Percentiles rank a stretch among this genome's conserved stretches.
Evolutionary conservation across 2,113 vertebrate species (phyloP).

Genomic region (Aspidoscelis tigris): DNA sequence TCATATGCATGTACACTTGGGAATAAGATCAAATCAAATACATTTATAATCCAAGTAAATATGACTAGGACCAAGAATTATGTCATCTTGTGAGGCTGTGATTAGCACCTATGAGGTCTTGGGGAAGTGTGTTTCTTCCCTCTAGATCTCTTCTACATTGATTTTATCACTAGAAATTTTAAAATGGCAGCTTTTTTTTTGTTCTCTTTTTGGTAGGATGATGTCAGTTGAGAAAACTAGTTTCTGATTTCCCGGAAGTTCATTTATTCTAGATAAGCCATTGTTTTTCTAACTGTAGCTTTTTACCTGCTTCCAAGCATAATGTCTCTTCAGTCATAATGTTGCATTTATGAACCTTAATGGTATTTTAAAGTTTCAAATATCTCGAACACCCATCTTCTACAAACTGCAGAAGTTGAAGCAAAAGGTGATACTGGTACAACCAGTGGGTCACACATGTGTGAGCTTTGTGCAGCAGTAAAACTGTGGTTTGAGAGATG

Average conservation of each 20-base stretch:
- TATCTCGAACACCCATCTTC: not conserved
- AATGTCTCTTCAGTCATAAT: not conserved
- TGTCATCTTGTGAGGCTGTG: not conserved
- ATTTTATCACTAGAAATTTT: not conserved
- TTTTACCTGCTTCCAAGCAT: not conserved
- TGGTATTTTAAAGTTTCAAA: not conserved
- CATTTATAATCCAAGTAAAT: not conserved
- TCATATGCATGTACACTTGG: slow-evolving; percentile 3
- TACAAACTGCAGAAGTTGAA: not conserved
- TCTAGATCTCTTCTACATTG: not conserved
- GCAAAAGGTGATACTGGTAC: too few relatives aligned
- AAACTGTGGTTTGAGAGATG: not conserved
- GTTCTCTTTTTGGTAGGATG: not conserved
- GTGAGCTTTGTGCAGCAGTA: not conserved
- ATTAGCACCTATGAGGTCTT: not conserved
- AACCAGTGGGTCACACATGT: not conserved
- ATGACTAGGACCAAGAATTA: not conserved
- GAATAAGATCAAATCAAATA: not conserved
- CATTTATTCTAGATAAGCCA: not conserved
- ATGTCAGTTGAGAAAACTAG: not conserved
- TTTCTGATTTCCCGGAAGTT: not conserved
- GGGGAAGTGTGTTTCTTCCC: not conserved
- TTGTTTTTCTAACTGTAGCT: not conserved
- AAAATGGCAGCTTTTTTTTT: slow-evolving; percentile 18
- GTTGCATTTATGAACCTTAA: not conserved